Percentiles rank a stretch among this genome's conserved stretches.
These are phyloP conservation scores for Exocentrus adspersus DNA, from an alignment of 2,888 invertebrate genomes.

Conservation along the genomic window DNA sequence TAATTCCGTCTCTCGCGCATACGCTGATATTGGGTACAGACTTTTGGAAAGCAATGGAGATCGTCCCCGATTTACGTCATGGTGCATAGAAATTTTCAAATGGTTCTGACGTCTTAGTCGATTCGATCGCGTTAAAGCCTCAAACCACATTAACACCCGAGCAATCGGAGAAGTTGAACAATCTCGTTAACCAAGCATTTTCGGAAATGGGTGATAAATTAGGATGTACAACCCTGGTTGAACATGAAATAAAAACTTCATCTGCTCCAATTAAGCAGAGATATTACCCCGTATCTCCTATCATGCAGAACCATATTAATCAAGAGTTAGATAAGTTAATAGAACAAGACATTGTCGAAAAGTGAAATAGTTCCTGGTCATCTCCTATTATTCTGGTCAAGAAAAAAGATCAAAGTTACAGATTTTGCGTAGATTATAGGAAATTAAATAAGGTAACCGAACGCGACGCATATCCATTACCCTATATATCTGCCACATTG, in stretches of 20 bases:
- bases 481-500: background rate
- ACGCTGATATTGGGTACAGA: constrained; percentile 2
- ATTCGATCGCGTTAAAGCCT: background rate
- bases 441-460: background rate
- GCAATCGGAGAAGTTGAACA: background rate
- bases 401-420: background rate
- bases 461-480: constrained; percentile 1
- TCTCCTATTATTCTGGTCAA: background rate
- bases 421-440: constrained; percentile 2
- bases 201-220: constrained; percentile 12
- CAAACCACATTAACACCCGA: background rate
- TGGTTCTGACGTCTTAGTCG: background rate
- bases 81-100: background rate
- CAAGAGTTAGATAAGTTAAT: background rate
- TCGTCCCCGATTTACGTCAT: background rate
- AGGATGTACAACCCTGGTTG: constrained; percentile 9
- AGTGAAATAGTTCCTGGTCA: background rate
- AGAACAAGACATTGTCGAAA: background rate
- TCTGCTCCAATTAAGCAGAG: background rate
- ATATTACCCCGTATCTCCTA: background rate
- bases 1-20: background rate
- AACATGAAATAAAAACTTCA: background rate
- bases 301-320: background rate
- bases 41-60: constrained; percentile 4
- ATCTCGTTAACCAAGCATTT: background rate